A percentile compares a stretch with the other conserved stretches of the same genome.
Conservation (phyloP, 2,113 vertebrate species). For the Rhodinocichla rosea region DNA sequence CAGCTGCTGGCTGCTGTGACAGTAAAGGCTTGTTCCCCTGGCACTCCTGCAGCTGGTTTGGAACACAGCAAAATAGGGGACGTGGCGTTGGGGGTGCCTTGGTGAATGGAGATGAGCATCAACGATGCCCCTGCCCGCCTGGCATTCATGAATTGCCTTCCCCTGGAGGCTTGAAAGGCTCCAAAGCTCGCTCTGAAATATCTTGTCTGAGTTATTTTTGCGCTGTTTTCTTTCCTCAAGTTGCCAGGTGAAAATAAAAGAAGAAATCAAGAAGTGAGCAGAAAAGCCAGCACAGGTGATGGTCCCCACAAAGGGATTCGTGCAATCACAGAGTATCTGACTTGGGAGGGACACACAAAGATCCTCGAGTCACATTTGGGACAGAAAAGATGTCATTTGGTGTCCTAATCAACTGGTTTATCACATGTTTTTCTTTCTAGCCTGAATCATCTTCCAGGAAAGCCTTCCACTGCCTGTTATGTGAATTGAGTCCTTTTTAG, state of each 20-base stretch:
- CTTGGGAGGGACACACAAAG: background rate
- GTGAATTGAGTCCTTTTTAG: background rate
- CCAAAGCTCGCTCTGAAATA: background rate
- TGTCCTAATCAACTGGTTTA: background rate
- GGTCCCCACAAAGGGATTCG: background rate
- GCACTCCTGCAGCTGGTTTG: slow-evolving; percentile 67
- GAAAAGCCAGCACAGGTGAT: background rate
- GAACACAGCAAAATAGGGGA: slow-evolving; percentile 54
- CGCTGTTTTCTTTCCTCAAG: background rate
- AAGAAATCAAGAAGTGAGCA: background rate
- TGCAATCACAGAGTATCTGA: background rate
- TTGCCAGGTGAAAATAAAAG: fast-evolving
- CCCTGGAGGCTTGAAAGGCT: background rate
- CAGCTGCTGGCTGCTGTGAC: slow-evolving; percentile 68
- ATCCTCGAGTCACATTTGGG: background rate
- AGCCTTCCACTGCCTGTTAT: background rate
- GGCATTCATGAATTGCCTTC: background rate
- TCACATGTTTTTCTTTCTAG: background rate
- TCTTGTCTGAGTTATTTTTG: background rate
- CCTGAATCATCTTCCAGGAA: background rate
- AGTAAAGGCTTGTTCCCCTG: slow-evolving; percentile 59
- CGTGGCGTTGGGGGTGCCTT: background rate
- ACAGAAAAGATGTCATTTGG: background rate
- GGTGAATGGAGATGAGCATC: slow-evolving; percentile 38
- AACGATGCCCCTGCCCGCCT: background rate